Evolutionary conservation across 2,888 invertebrate species (phyloP), one percentile per base, ranked within the genome.

Genomic region (Drosophila histrio): DNA sequence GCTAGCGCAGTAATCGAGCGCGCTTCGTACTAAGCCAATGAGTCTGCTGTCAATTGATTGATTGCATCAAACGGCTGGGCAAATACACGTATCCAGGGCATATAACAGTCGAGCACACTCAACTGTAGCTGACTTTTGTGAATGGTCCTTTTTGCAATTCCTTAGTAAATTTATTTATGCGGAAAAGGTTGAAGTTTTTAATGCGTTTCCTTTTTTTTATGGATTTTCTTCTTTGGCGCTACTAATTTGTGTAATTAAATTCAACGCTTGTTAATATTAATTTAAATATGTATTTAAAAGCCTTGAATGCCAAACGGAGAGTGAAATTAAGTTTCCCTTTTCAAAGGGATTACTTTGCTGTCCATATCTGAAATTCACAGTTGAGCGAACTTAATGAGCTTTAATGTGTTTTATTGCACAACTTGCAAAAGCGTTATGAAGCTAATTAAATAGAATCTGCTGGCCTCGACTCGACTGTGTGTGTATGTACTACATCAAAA

Each of bases 381-480:
- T 62, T 57, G 77, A 79, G 65, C 63, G 72, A 50, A 60, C 46
- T 64, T 79, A 74, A 82, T 57, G 79, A 72, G 79, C 65, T 65
- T 74, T 72, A 79, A 65, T 72, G 64, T 62, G 58, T 61, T 76
- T 62, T 41, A 59, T 53, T 71, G 38, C 54, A 17, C 21, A 32
- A 15, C 52, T 68, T 32, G 39, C 43, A 58, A 62, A 62, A 36
- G 19, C 32, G 13, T 54, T 62, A 68, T 64, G 59, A 69, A 64
- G 43, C 56, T 49, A 72, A 72, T 73, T 73, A 73, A 69, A 73
- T 49, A 22, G 43, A 22, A 46, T 21, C 41, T 46, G 32, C 28
- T 46, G 32, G 24, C 39, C 24, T 64, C 17, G 26, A 19, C n/a
- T n/a, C n/a, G n/a, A n/a, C n/a, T n/a, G n/a, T n/a, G n/a, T n/a